Percentiles rank a stretch among this genome's conserved stretches.
Conservation (phyloP, 2,113 vertebrate species). For the Chionodraco myersi region DNA sequence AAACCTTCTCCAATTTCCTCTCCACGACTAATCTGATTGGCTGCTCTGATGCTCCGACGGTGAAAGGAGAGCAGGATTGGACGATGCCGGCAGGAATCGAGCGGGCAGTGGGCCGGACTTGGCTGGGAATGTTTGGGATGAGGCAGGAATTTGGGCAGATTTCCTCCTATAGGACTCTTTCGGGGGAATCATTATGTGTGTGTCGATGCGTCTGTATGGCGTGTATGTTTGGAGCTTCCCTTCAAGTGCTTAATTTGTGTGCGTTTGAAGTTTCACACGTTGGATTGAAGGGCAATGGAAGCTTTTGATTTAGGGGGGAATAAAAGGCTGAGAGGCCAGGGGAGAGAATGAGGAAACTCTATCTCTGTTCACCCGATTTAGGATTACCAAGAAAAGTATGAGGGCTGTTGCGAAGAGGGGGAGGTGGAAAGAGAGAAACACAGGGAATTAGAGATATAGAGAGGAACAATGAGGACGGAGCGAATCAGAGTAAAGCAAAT, state of each 20-base stretch:
- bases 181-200: constrained; percentile 48
- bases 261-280: constrained; percentile 25
- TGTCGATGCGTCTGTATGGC: constrained; percentile 26
- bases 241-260: constrained; percentile 20
- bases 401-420: constrained; percentile 42
- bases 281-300: constrained; percentile 65
- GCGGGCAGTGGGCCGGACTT: constrained; percentile 63
- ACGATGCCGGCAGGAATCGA: constrained; percentile 66
- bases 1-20: constrained; percentile 79
- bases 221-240: constrained; percentile 33
- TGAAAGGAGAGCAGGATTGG: constrained; percentile 76
- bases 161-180: constrained; percentile 57
- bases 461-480: constrained; percentile 55
- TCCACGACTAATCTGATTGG: constrained; percentile 83
- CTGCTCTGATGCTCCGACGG: constrained; percentile 67
- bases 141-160: constrained; percentile 71
- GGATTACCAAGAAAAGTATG: constrained; percentile 74
- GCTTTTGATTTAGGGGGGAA: constrained; percentile 68
- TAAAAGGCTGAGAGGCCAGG: constrained; percentile 56
- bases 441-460: constrained; percentile 53
- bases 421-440: constrained; percentile 42
- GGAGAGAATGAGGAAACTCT: constrained; percentile 67
- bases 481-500: constrained; percentile 51
- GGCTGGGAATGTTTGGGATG: constrained; percentile 68
- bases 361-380: constrained; percentile 70